Conservation (phyloP, 2,113 vertebrate species). For the Alouatta palliata region DNA sequence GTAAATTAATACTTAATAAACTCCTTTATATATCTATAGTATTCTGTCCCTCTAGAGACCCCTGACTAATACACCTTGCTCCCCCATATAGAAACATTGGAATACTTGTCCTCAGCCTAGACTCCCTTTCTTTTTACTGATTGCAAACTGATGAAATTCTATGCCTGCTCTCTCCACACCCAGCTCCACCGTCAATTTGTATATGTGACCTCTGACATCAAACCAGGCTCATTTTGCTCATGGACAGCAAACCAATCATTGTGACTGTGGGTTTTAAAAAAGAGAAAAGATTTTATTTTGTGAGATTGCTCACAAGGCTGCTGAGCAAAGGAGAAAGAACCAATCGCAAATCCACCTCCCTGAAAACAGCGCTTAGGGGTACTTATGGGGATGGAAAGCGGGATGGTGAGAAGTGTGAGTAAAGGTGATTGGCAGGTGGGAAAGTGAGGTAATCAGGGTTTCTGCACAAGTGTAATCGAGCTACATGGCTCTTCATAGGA, state of each 20-base stretch:
- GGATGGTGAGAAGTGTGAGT: not conserved
- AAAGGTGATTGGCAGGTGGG: not conserved
- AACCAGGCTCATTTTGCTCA: not conserved
- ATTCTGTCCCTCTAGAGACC: no score
- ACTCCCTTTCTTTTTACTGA: not conserved
- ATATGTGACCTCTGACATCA: not conserved
- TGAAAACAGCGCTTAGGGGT: not conserved
- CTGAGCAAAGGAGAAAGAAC: not conserved
- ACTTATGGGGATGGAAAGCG: not conserved
- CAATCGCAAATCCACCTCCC: not conserved
- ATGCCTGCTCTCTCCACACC: not conserved
- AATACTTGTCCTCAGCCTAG: not conserved
- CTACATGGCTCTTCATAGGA: not conserved
- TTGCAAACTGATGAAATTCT: not conserved
- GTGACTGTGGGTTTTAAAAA: not conserved
- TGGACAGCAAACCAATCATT: not conserved
- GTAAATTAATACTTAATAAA: no score
- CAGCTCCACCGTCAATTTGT: not conserved
- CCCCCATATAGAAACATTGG: not conserved
- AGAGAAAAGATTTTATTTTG: not conserved
- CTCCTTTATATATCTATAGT: no score
- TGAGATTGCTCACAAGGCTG: not conserved
- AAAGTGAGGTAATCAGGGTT: not conserved
- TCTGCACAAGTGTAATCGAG: not conserved
- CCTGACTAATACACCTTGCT: no score